Base-by-base conservation (phyloP, 2,888 invertebrate genomes). In the Agonum fuliginosum region DNA sequence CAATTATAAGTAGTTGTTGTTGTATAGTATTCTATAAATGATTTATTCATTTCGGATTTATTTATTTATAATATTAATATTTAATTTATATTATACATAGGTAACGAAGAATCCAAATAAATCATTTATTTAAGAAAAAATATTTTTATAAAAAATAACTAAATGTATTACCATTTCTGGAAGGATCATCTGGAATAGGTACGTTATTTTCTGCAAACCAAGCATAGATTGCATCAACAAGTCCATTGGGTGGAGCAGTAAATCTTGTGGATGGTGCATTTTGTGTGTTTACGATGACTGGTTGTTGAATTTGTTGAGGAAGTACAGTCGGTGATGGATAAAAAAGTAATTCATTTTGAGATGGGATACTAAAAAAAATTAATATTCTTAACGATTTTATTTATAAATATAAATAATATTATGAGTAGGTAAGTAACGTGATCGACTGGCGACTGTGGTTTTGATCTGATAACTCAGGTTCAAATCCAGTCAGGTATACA, bases 181-280 rank as follows among this genome's bases (percentile, higher is more conserved):
- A 14, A 14, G 70, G 69, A 17, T 34, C 75, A 19, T 70, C 70
- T 43, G 77, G 77, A 34, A 77, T n/a, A 24, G 77, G 69, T 14
- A 77, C n/a, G 41, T 77, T 77, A 54, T 69, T 70, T 41, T 77
- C 70, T 12, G 70, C 51, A 34, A 77, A 70, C 77, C 77, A 77
- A 8, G 77, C 69, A 27, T 58, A 77, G 17, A 70, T 54, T 1
- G 77, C 69, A 27, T 70, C 58, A 8, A 70, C 70, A 41, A 77
- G 41, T 37, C 70, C 77, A 27, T 17, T 69, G 19, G 69, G 70
- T n/a, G 77, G 70, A 17, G 77, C 77, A 19, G 70, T 70, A 19
- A 70, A 77, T 51, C 37, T 76, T 22, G 67, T 51, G 17, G 43
- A 10, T 54, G 70, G 67, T 48, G 67, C 20, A 46, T 43, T 74